Conservation (phyloP, 2,113 vertebrate genomes). For the Chionis minor region DNA sequence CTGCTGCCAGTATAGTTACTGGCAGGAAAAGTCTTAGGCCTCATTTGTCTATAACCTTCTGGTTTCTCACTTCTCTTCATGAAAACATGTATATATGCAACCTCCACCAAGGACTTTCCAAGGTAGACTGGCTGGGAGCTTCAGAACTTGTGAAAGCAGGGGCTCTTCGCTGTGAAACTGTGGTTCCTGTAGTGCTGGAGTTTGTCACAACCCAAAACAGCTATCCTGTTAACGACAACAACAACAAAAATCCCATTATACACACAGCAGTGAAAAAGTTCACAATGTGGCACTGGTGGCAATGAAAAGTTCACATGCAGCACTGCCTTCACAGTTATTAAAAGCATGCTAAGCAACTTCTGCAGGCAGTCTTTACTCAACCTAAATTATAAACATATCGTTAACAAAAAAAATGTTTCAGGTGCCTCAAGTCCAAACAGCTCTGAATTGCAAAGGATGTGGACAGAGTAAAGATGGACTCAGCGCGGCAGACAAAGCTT, state of each 20-base stretch:
- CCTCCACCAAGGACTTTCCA: constrained; percentile 70
- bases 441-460: background rate
- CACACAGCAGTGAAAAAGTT: background rate
- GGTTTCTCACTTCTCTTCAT: constrained; percentile 98
- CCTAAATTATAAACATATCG: background rate
- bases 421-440: background rate
- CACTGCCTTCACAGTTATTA: background rate
- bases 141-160: constrained; percentile 6
- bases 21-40: constrained; percentile 98
- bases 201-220: background rate
- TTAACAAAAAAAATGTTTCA: background rate
- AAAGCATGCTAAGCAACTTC: background rate
- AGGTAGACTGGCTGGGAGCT: constrained; percentile 13
- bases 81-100: constrained; percentile 86
- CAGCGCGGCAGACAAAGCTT: background rate
- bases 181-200: background rate
- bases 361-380: background rate
- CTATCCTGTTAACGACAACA: constrained; percentile 40
- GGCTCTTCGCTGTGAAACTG: background rate
- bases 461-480: background rate
- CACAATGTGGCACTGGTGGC: background rate
- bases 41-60: constrained; percentile 97
- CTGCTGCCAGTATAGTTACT: constrained; percentile 94
- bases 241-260: background rate
- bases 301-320: background rate